Conservation (phyloP, 2,797 vertebrate genomes). For the Danio choprae region DNA sequence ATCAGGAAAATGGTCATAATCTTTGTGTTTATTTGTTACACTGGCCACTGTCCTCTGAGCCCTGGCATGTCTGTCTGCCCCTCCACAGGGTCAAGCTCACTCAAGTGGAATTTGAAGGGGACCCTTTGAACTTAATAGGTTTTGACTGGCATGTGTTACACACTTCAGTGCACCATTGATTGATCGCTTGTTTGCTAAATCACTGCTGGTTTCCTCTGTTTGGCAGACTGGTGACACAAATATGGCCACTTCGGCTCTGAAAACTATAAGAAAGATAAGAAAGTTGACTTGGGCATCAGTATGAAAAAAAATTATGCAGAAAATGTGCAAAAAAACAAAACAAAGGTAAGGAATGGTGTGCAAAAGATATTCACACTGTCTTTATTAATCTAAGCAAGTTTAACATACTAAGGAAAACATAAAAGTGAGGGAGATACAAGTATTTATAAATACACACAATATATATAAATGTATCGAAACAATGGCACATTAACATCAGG, state of each 20-base stretch:
- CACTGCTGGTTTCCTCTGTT: slow-evolving; percentile 87
- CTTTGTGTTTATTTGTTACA: slow-evolving; percentile 28
- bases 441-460: not conserved
- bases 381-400: not conserved
- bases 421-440: not conserved
- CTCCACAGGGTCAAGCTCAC: slow-evolving; percentile 82
- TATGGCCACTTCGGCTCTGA: slow-evolving; percentile 75
- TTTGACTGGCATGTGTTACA: slow-evolving; percentile 94
- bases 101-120: slow-evolving; percentile 88
- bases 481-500: not conserved
- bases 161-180: slow-evolving; percentile 92
- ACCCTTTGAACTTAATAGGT: slow-evolving; percentile 91
- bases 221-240: slow-evolving; percentile 83
- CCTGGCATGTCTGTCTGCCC: slow-evolving; percentile 77
- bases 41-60: slow-evolving; percentile 68
- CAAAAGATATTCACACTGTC: not conserved
- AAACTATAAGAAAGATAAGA: slow-evolving; percentile 44
- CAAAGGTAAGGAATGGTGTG: too few relatives aligned
- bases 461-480: too few relatives aligned
- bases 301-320: not conserved
- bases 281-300: not conserved
- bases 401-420: not conserved
- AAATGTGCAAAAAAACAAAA: not conserved
- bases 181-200: slow-evolving; percentile 94
- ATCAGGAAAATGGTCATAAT: not conserved